Percentiles rank a stretch among this genome's conserved stretches.
Evolutionary conservation across 2,888 invertebrate genomes (phyloP).

Genomic region (Drosophila mayaguana): DNA sequence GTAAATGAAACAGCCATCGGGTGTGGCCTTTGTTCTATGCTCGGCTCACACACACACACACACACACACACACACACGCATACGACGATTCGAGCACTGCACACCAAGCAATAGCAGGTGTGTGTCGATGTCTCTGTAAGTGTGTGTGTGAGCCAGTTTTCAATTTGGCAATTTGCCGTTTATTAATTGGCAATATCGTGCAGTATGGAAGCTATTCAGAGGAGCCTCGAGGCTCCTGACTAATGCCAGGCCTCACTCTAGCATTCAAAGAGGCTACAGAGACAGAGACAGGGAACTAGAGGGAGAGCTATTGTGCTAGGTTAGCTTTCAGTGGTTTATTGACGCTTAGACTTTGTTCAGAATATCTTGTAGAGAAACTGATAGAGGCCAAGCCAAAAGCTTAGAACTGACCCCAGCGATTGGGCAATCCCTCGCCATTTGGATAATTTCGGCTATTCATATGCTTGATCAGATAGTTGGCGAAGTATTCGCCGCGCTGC

Average conservation of each 20-base stretch:
- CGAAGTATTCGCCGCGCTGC: slow-evolving; percentile 61
- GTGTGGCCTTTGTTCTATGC: slow-evolving; percentile 4
- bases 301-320: neutral
- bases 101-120: neutral
- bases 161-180: slow-evolving; percentile 65
- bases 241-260: neutral
- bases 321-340: slow-evolving; percentile 14
- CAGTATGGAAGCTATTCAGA: slow-evolving; percentile 30
- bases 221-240: slow-evolving; percentile 19
- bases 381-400: neutral
- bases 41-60: slow-evolving; percentile 10
- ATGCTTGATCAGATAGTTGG: slow-evolving; percentile 63
- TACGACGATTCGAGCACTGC: neutral
- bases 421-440: slow-evolving; percentile 64
- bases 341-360: neutral
- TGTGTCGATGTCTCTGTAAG: neutral
- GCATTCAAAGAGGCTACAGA: neutral
- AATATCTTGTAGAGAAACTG: neutral
- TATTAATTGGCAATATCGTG: slow-evolving; percentile 78
- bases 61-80: neutral
- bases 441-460: slow-evolving; percentile 71
- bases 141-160: slow-evolving; percentile 40
- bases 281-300: neutral
- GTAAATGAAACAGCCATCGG: slow-evolving; percentile 20
- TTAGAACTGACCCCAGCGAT: slow-evolving; percentile 68